These are phyloP conservation scores for Hydropsyche betteni DNA, from an alignment of 2,888 invertebrate species.

Conservation along the genomic window DNA sequence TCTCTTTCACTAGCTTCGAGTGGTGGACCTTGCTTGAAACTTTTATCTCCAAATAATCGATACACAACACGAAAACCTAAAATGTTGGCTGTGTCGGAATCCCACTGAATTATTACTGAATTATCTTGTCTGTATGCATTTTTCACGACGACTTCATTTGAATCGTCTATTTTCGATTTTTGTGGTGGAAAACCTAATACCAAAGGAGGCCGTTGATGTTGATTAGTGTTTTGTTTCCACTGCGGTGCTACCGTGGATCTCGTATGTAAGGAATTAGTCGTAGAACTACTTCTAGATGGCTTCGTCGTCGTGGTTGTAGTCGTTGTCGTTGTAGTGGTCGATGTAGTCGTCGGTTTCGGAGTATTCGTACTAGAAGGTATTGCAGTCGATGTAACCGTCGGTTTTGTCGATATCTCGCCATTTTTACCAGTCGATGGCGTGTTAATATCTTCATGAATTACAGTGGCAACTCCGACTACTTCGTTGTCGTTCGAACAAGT, in stretches of 20 bases:
- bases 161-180: constrained; percentile 71
- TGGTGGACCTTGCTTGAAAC: constrained; percentile 90
- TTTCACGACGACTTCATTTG: constrained; percentile 83
- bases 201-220: constrained; percentile 73
- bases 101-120: constrained; percentile 91
- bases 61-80: constrained; percentile 91
- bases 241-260: constrained; percentile 60
- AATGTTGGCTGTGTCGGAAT: constrained; percentile 85
- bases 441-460: constrained; percentile 61
- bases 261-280: constrained; percentile 56
- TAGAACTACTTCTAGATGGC: constrained; percentile 53
- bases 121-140: constrained; percentile 87
- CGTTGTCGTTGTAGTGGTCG: constrained; percentile 52
- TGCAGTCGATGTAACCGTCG: constrained; percentile 55
- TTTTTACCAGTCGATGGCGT: constrained; percentile 53
- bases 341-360: constrained; percentile 53
- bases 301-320: constrained; percentile 53
- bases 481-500: constrained; percentile 66
- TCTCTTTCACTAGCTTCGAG: constrained; percentile 89
- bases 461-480: constrained; percentile 66
- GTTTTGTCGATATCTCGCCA: constrained; percentile 56
- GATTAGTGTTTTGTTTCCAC: constrained; percentile 62
- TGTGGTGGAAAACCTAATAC: constrained; percentile 76
- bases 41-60: constrained; percentile 87
- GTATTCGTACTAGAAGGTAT: constrained; percentile 55